phyloP scores from a whole-genome alignment of 2,888 invertebrate species.

The Drosophila setosimentum region DNA sequence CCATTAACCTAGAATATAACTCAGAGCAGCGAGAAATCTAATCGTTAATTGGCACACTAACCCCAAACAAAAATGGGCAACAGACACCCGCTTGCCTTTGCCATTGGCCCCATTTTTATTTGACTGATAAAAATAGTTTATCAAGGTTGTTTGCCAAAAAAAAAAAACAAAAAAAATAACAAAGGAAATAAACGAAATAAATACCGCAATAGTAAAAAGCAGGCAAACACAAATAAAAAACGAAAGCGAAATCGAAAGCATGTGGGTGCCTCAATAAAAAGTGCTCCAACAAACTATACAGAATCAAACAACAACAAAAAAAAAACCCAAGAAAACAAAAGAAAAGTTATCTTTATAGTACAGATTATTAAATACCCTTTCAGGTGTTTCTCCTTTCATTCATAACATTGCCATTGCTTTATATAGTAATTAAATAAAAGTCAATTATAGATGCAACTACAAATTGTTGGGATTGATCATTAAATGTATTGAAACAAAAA shows the following conservation, averaged over 20 bases:
- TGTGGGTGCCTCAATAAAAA: conserved; percentile 50
- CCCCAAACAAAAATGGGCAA: conserved; percentile 64
- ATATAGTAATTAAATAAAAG: background rate
- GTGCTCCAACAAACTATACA: conserved; percentile 10
- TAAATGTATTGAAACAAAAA: background rate
- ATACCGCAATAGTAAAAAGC: conserved; percentile 6
- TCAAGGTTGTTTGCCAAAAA: conserved; percentile 75
- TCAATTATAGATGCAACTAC: background rate
- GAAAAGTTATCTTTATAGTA: background rate
- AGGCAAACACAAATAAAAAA: conserved; percentile 12
- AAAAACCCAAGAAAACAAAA: background rate
- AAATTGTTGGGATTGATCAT: background rate
- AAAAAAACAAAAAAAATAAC: conserved; percentile 21
- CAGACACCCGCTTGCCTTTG: conserved; percentile 38
- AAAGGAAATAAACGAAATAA: conserved; percentile 11
- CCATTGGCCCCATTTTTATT: conserved; percentile 74
- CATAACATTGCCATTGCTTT: background rate
- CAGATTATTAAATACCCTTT: background rate
- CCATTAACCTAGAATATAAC: conserved; percentile 60
- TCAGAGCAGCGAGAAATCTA: conserved; percentile 52
- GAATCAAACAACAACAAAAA: conserved; percentile 6
- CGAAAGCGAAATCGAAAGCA: conserved; percentile 49
- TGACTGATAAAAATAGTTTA: conserved; percentile 79
- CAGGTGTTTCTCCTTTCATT: background rate
- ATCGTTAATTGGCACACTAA: conserved; percentile 80